Base-by-base conservation (phyloP, 1,140 invertebrate species). In the Choristoneura fumiferana region DNA sequence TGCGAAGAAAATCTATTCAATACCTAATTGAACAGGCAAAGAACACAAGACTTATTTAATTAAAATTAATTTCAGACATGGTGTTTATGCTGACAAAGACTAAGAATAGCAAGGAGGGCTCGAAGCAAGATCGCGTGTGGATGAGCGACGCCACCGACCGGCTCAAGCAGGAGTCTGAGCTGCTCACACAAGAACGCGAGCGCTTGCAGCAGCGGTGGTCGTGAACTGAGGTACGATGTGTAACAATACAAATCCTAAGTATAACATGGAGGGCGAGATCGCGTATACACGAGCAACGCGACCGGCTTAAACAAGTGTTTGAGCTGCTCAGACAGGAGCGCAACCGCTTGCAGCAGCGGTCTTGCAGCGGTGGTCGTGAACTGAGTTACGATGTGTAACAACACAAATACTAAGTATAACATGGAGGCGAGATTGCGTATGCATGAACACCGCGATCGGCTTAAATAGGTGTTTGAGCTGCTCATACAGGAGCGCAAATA, bases 11-110 rank as follows among this genome's bases (percentile, higher is more conserved):
- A n/a, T n/a, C n/a, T n/a, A n/a, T n/a, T n/a, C n/a, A n/a, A n/a
- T n/a, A n/a, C n/a, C n/a, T n/a, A n/a, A n/a, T n/a, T n/a, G n/a
- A n/a, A n/a, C n/a, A n/a, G n/a, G n/a, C n/a, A n/a, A n/a, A n/a
- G n/a, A n/a, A n/a, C n/a, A n/a, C n/a, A n/a, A n/a, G n/a, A n/a
- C n/a, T n/a, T n/a, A n/a, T n/a, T n/a, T n/a, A n/a, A n/a, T 33
- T 33, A 17, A 29, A 33, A 39, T 59, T 8, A 33, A 12, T 60
- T 67, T n/a, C 63, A 76, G 73, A 65, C 8, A 73, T 76, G 73
- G 63, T 67, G 34, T 67, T 54, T 13, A 70, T 66, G 0, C n/a
- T 76, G 39, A 64, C 56, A 0, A 63, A 73, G 34, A 22, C 66
- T 54, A 70, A 72, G 39, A 55, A 54, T 15, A 37, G 13, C 35